Conservation (phyloP, 2,888 invertebrate species). For the Caprella mutica region DNA sequence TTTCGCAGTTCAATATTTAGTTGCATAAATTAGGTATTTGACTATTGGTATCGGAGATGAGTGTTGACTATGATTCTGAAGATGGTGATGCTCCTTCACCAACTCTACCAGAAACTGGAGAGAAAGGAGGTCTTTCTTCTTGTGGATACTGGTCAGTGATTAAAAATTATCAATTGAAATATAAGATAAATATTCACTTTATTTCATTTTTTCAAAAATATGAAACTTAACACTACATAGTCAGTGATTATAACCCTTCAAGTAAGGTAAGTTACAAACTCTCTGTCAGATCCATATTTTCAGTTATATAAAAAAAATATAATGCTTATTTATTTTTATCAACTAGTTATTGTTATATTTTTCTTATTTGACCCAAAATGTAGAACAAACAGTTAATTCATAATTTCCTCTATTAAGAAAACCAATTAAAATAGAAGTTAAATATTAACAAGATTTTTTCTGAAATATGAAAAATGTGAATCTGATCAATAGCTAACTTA, state of each 20-base stretch:
- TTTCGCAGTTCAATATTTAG: too few species aligned
- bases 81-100: constrained; percentile 24
- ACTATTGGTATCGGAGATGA: not conserved
- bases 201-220: not conserved
- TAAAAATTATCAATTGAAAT: not conserved
- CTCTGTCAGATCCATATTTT: not conserved
- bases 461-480: too few species aligned
- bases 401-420: too few species aligned
- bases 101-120: constrained; percentile 22
- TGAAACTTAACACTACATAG: not conserved
- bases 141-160: constrained; percentile 33
- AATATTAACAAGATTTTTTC: too few species aligned
- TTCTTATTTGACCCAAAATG: too few species aligned
- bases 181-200: not conserved
- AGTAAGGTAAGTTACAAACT: not conserved
- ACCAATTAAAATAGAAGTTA: too few species aligned
- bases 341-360: too few species aligned
- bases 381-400: too few species aligned
- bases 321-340: too few species aligned
- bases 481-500: not conserved
- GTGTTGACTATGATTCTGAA: constrained; percentile 33
- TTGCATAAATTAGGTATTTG: too few species aligned
- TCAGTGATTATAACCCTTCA: not conserved
- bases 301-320: not conserved
- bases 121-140: constrained; percentile 32